phyloP scores from a whole-genome alignment of 2,888 invertebrate species.

The Petrolisthes manimaculis region DNA sequence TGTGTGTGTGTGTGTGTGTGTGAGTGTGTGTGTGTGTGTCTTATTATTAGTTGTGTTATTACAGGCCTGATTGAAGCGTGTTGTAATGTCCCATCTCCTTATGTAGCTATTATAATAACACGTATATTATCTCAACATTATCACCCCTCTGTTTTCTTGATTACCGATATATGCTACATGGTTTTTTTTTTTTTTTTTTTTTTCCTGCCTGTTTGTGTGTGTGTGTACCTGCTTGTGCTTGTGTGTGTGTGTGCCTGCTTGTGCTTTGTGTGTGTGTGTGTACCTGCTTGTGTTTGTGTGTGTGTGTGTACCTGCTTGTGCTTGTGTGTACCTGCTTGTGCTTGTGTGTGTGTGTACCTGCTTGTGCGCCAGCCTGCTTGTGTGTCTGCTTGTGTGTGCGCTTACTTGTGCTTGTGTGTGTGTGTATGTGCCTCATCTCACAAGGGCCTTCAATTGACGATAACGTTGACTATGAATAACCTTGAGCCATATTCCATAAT shows the following conservation, averaged over 20 bases:
- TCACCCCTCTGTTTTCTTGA: background rate
- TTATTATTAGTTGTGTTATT: background rate
- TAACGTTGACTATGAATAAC: too few species aligned
- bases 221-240: background rate
- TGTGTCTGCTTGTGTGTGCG: background rate
- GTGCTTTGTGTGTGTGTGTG: constrained; percentile 5
- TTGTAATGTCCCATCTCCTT: background rate
- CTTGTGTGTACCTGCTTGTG: background rate
- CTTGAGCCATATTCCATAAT: too few species aligned
- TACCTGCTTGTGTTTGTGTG: background rate
- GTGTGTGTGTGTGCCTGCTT: background rate
- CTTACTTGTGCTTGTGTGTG: background rate
- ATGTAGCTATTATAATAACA: background rate
- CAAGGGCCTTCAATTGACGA: too few species aligned
- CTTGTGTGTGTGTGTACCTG: background rate
- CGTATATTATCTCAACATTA: background rate
- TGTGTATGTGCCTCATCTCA: background rate
- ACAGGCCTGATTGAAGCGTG: background rate
- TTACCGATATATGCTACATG: background rate
- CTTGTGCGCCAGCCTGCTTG: background rate
- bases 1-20: constrained; percentile 6
- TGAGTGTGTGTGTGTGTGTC: background rate
- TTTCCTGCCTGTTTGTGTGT: too few species aligned
- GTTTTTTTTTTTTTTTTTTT: background rate
- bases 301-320: background rate